These are phyloP conservation scores for Leucoma salicis DNA, from an alignment of 2,888 invertebrate species.

Conservation along the genomic window DNA sequence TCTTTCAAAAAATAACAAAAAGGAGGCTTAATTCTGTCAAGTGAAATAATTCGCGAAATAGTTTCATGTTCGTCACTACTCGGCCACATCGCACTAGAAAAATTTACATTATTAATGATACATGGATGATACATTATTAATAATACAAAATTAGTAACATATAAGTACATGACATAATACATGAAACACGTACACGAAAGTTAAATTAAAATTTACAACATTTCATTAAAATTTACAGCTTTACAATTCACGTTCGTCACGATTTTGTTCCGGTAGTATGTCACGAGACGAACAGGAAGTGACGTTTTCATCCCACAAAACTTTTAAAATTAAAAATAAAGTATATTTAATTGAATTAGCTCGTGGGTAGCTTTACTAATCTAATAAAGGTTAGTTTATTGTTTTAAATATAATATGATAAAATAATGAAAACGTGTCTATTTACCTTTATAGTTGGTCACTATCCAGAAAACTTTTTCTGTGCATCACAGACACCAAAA, in stretches of 20 bases:
- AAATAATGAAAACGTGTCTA: not conserved
- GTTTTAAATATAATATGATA: not conserved
- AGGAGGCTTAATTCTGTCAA: not conserved
- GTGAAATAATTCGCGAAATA: not conserved
- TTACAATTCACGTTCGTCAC: slow-evolving; percentile 4
- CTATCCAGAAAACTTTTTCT: not conserved
- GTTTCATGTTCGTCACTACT: too few relatives aligned
- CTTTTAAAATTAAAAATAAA: slow-evolving; percentile 4
- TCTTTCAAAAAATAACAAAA: not conserved
- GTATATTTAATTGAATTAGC: not conserved
- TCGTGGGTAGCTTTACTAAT: not conserved
- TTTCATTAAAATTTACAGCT: not conserved
- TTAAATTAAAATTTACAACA: not conserved
- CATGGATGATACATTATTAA: too few relatives aligned
- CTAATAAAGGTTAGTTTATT: not conserved
- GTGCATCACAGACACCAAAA: not conserved
- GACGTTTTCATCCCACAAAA: slow-evolving; percentile 1
- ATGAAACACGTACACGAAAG: too few relatives aligned
- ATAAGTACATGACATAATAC: too few relatives aligned
- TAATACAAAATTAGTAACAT: too few relatives aligned
- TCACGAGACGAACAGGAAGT: slow-evolving; percentile 2
- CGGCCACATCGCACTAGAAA: too few relatives aligned
- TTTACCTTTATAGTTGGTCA: not conserved
- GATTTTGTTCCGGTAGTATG: slow-evolving; percentile 5
- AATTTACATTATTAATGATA: too few relatives aligned